Percentiles rank a stretch among this genome's conserved stretches.
These are phyloP conservation scores for Notocelia uddmanniana DNA, from an alignment of 2,888 invertebrate species.

Conservation along the genomic window DNA sequence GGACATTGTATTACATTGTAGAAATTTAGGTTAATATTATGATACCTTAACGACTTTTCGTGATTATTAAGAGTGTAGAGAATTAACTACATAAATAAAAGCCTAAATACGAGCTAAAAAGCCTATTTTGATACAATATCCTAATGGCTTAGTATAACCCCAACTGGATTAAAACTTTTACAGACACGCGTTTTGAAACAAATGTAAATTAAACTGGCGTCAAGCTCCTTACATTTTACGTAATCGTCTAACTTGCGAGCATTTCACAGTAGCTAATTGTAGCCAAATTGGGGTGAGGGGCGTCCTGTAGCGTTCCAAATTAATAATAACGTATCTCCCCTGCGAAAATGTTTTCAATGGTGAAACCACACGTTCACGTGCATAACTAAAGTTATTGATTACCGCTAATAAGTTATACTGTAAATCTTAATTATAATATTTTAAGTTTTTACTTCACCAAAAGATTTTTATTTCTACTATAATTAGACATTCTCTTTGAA, in stretches of 20 bases:
- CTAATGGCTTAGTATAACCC: neutral
- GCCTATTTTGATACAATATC: too few species aligned
- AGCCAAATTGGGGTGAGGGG: conserved; percentile 28
- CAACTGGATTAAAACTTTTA: neutral
- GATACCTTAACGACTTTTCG: neutral
- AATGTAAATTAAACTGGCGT: conserved; percentile 17
- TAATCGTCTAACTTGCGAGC: conserved; percentile 18
- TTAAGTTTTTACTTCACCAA: too few species aligned
- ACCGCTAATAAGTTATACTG: neutral
- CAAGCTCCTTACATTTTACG: conserved; percentile 10
- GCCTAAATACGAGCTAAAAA: too few species aligned
- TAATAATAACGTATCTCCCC: conserved; percentile 30
- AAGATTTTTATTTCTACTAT: too few species aligned
- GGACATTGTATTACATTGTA: neutral
- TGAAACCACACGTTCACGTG: neutral
- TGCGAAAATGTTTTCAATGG: conserved; percentile 14
- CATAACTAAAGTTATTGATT: conserved; percentile 13
- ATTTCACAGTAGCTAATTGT: conserved; percentile 25
- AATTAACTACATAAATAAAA: too few species aligned
- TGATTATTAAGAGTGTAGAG: neutral
- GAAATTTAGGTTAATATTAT: neutral
- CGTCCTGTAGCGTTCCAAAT: conserved; percentile 22
- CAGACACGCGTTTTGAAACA: conserved; percentile 1
- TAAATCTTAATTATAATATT: neutral
- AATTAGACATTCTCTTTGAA: too few species aligned